Conservation (phyloP, 2,797 vertebrate species). For the Cephalopachus bancanus region DNA sequence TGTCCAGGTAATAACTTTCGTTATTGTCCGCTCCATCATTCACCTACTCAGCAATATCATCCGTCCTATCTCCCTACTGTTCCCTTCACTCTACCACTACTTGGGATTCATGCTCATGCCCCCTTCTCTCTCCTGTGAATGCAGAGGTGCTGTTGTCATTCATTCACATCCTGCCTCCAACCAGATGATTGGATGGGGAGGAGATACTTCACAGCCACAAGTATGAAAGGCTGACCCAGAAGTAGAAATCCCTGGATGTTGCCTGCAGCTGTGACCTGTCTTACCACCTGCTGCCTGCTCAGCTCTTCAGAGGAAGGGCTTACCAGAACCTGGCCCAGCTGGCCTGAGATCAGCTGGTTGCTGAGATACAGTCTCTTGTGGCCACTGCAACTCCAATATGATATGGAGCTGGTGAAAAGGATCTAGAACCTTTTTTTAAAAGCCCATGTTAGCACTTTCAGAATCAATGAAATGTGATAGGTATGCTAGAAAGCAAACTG, state of each 20-base stretch:
- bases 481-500: conserved; percentile 1
- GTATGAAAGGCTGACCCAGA: not conserved
- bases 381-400: not conserved
- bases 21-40: not conserved
- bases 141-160: not conserved
- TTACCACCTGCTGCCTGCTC: not conserved
- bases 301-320: not conserved
- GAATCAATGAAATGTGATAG: not conserved
- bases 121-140: not conserved
- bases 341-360: not conserved
- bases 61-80: not conserved
- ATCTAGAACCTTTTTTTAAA: not conserved
- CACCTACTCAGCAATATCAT: not conserved
- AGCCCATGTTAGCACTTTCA: not conserved
- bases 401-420: conserved; percentile 44
- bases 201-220: not conserved
- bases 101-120: not conserved
- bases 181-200: not conserved
- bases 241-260: not conserved
- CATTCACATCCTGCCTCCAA: not conserved
- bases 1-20: not conserved
- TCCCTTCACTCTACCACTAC: not conserved
- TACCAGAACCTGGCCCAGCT: not conserved
- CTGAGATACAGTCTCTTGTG: not conserved
- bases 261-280: not conserved